Evolutionary conservation across 2,113 vertebrate species (phyloP).

Genomic region (Mesoclemmys tuberculata): DNA sequence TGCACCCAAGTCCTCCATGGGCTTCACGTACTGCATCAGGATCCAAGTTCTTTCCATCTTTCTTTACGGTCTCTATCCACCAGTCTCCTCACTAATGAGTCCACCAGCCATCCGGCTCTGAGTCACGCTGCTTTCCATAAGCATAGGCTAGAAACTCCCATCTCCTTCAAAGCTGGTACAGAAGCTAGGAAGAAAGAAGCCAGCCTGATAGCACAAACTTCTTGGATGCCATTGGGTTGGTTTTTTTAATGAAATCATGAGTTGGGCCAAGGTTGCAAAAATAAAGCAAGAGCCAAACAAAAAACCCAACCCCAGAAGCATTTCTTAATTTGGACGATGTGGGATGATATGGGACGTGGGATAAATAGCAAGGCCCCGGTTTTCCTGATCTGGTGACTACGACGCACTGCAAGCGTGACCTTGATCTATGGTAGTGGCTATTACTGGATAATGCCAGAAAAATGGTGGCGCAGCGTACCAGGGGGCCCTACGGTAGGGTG

Average conservation of each 20-base stretch:
- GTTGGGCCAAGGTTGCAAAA: conserved; percentile 14
- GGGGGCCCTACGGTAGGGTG: not conserved
- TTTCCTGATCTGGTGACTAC: not conserved
- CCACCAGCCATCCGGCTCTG: too few relatives aligned
- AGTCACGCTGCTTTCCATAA: not conserved
- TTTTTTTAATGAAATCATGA: conserved; percentile 46
- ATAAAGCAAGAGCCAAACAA: conserved; percentile 58
- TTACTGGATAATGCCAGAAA: not conserved
- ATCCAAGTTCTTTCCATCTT: too few relatives aligned
- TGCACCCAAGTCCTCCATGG: not conserved
- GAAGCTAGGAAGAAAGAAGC: not conserved
- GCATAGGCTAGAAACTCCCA: not conserved
- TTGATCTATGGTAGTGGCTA: not conserved
- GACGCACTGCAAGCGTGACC: not conserved
- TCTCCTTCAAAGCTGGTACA: not conserved
- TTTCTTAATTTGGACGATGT: not conserved
- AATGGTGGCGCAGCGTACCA: not conserved
- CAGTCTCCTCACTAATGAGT: not conserved
- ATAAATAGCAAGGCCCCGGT: too few relatives aligned
- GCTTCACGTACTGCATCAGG: not conserved
- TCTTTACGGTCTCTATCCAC: not conserved
- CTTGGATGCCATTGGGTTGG: not conserved
- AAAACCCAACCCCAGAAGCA: not conserved
- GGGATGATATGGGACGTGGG: not conserved
- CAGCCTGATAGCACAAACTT: not conserved